phyloP scores from a whole-genome alignment of 2,113 vertebrate species.

The Dicentrarchus labrax region DNA sequence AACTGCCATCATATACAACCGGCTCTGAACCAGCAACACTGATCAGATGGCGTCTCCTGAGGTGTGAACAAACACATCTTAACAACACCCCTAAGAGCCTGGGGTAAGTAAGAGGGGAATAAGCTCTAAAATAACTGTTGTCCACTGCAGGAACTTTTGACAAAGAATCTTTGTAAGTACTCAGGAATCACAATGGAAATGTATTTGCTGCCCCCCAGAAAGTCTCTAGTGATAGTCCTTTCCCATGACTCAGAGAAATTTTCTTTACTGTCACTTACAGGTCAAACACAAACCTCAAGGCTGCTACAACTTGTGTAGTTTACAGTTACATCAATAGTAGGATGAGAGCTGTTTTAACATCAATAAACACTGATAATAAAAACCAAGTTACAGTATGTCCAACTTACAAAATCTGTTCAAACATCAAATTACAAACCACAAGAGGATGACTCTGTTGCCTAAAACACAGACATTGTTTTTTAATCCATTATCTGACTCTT shows the following conservation, averaged over 20 bases:
- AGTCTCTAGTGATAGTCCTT: not conserved
- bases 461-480: not conserved
- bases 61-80: slow-evolving; percentile 59
- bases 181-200: not conserved
- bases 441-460: not conserved
- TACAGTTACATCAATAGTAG: not conserved
- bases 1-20: slow-evolving; percentile 21
- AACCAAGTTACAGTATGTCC: not conserved
- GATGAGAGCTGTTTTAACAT: not conserved
- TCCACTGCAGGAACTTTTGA: not conserved
- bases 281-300: not conserved
- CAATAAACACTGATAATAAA: not conserved
- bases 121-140: not conserved
- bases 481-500: not conserved
- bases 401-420: not conserved
- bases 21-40: slow-evolving; percentile 45
- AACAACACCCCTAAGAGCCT: not conserved
- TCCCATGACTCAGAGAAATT: not conserved
- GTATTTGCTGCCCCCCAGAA: not conserved
- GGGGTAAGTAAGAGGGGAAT: not conserved
- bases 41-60: slow-evolving; percentile 50
- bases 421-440: not conserved
- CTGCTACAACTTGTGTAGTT: not conserved
- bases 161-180: not conserved
- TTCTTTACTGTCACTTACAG: not conserved